phyloP scores from a whole-genome alignment of 2,888 invertebrate species.

The Euspilapteryx auroguttella region DNA sequence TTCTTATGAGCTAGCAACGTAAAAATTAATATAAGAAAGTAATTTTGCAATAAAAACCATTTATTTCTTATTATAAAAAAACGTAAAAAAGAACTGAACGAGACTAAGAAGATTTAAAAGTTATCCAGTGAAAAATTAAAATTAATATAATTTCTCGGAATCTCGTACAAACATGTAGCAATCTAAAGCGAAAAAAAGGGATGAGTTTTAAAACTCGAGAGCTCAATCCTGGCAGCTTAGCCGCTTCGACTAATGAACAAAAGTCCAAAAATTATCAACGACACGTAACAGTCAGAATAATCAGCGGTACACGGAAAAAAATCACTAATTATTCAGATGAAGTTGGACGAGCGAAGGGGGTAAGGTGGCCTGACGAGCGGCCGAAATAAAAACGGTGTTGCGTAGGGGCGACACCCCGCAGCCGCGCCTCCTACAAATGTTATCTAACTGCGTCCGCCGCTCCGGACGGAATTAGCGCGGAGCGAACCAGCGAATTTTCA shows the following conservation, averaged over 20 bases:
- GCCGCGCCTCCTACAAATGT: slow-evolving; percentile 46
- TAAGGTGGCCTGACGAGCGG: slow-evolving; percentile 43
- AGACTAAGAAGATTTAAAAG: too few relatives aligned
- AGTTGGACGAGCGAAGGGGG: slow-evolving; percentile 59
- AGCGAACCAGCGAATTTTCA: slow-evolving; percentile 46
- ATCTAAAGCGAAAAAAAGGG: too few relatives aligned
- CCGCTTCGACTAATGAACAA: slow-evolving; percentile 39
- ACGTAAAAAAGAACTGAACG: too few relatives aligned
- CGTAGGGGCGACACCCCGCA: slow-evolving; percentile 53
- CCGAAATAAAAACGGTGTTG: slow-evolving; percentile 61
- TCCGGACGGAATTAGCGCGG: slow-evolving; percentile 45
- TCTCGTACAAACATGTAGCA: too few relatives aligned
- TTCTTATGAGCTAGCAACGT: too few relatives aligned
- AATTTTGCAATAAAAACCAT: too few relatives aligned
- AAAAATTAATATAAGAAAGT: too few relatives aligned
- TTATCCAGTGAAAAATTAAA: too few relatives aligned
- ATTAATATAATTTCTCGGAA: too few relatives aligned
- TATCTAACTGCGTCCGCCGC: slow-evolving; percentile 58
- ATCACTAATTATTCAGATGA: slow-evolving; percentile 63
- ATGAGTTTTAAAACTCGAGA: too few relatives aligned
- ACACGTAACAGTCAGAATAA: slow-evolving; percentile 61
- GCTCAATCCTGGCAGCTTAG: too few relatives aligned
- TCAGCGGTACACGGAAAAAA: slow-evolving; percentile 60
- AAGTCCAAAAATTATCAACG: slow-evolving; percentile 52
- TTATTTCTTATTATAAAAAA: too few relatives aligned